A percentile compares a stretch with the other conserved stretches of the same genome.
Evolutionary conservation across 2,888 invertebrate species (phyloP).

Genomic region (Mimas tiliae): DNA sequence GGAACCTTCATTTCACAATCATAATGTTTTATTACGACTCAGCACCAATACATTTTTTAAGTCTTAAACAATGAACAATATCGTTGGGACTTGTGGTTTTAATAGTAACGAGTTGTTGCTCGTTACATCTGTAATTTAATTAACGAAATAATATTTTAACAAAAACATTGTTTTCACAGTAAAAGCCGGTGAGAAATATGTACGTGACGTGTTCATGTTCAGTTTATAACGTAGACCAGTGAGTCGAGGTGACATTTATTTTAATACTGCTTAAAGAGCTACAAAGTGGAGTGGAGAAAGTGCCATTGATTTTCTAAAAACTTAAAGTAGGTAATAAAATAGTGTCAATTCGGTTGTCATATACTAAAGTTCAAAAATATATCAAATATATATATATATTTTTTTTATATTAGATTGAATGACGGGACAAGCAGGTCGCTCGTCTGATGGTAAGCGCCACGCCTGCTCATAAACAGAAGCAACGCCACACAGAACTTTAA

Average conservation of each 20-base stretch:
- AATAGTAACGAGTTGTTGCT: background rate
- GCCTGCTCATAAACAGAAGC: no score
- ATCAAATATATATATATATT: no score
- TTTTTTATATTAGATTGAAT: no score
- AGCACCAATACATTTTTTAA: background rate
- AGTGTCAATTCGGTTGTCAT: no score
- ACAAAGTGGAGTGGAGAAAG: no score
- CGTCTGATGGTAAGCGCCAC: no score
- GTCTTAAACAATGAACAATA: background rate
- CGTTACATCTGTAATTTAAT: conserved; percentile 4
- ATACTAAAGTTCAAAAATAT: no score
- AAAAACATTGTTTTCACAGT: background rate
- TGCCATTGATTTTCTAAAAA: no score
- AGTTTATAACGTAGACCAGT: background rate
- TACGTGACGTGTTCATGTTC: background rate
- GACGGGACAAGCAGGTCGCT: no score
- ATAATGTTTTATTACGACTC: background rate
- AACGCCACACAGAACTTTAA: no score
- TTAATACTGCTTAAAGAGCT: background rate
- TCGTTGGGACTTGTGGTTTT: background rate
- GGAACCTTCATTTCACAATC: background rate
- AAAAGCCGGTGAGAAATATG: background rate
- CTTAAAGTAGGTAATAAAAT: no score
- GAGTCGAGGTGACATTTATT: background rate
- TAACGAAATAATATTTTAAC: background rate